phyloP scores from a whole-genome alignment of 2,797 vertebrate genomes.

The Hirundo rustica region DNA sequence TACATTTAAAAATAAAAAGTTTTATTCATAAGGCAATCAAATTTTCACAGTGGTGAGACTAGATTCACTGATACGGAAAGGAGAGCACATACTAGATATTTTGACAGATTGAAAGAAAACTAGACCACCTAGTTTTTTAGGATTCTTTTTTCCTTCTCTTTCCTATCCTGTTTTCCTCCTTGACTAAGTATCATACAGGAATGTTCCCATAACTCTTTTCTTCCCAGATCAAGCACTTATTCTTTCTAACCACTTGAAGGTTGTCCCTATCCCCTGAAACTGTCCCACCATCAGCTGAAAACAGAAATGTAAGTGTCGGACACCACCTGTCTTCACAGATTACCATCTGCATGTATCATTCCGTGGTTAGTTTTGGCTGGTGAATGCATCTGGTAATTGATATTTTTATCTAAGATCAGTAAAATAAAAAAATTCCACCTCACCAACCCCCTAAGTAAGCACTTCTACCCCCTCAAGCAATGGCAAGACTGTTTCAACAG shows the following conservation, averaged over 20 bases:
- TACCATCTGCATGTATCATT: not conserved
- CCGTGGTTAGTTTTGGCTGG: not conserved
- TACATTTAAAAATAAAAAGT: conserved; percentile 26
- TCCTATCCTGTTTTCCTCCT: not conserved
- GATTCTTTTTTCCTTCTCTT: not conserved
- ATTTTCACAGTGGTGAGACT: conserved; percentile 3
- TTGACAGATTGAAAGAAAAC: not conserved
- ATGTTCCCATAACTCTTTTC: not conserved
- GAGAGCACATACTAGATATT: not conserved
- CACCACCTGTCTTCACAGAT: conserved; percentile 3
- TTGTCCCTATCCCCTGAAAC: not conserved
- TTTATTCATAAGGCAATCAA: conserved; percentile 36
- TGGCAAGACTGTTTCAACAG: not conserved
- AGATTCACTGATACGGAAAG: not conserved
- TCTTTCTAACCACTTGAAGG: not conserved
- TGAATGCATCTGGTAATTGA: not conserved
- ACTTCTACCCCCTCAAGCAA: not conserved
- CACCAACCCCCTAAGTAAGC: not conserved
- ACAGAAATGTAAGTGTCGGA: not conserved
- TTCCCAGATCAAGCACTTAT: not conserved
- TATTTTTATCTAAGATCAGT: not conserved
- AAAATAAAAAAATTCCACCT: not conserved
- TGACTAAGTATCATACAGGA: not conserved
- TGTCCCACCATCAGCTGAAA: not conserved
- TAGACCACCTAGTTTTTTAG: not conserved